These are phyloP conservation scores for Cyanoramphus novaezelandiae DNA, from an alignment of 2,113 vertebrate species.

Conservation along the genomic window DNA sequence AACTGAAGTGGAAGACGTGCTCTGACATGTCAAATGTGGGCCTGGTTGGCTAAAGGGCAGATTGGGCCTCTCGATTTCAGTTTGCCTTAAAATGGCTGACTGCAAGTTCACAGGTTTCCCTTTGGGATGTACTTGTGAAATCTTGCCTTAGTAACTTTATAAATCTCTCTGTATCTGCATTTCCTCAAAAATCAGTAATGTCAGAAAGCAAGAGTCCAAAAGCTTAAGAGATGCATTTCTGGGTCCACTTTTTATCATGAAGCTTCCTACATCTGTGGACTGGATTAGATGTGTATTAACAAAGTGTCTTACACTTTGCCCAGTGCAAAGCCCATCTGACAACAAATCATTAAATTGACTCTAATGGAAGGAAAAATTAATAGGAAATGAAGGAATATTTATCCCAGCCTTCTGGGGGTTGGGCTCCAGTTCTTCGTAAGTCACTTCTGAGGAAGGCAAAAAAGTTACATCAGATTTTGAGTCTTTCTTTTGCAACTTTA, in stretches of 20 bases:
- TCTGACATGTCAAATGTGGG: slow-evolving; percentile 28
- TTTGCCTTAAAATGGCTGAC: slow-evolving; percentile 23
- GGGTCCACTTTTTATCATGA: not conserved
- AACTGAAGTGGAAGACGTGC: slow-evolving; percentile 27
- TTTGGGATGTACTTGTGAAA: not conserved
- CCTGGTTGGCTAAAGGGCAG: not conserved
- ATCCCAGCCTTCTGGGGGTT: not conserved
- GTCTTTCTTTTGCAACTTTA: not conserved
- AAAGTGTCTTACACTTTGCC: not conserved
- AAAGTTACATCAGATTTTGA: not conserved
- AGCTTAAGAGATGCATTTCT: not conserved
- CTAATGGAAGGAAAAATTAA: not conserved
- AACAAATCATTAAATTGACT: not conserved
- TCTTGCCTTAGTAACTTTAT: not conserved
- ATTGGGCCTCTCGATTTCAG: not conserved
- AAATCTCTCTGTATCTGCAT: not conserved
- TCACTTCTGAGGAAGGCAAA: not conserved
- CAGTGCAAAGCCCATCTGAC: not conserved
- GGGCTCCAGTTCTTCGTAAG: not conserved
- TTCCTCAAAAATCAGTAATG: not conserved
- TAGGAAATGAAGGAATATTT: not conserved
- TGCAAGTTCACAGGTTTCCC: not conserved
- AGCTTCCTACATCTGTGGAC: not conserved
- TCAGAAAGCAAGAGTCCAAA: not conserved
- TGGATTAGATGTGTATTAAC: not conserved